Evolutionary conservation across 1,140 invertebrate species (phyloP), one percentile per base, ranked within the genome.

Genomic region (Drosophila tropicalis): DNA sequence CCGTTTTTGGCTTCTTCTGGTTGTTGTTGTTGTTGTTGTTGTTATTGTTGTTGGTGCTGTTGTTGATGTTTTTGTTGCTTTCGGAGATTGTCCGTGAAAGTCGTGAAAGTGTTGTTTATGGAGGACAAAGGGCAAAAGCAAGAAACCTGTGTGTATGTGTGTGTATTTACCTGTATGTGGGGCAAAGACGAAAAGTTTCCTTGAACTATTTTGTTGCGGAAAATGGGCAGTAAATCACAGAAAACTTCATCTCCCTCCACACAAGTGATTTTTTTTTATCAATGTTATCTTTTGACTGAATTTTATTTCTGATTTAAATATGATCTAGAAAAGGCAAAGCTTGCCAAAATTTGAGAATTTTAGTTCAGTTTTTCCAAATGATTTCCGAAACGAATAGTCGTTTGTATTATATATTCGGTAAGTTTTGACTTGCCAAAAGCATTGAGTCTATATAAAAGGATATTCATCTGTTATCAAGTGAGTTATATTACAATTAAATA

Each of bases 91-190:
- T 62, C 70, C 70, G 51, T 68, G 70, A 67, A 71, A 61, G 64
- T 67, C 79, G 70, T 78, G 75, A 83, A 81, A 81, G 71, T 83
- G 75, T 78, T 83, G 75, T 83, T 83, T 83, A 78, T 83, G 34
- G 25, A 44, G 47, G 17, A 41, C 60, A 77, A 54, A 51, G 64
- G 64, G 56, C 62, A 67, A 63, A 19, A 62, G 60, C 60, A 69
- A 63, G 56, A 63, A 80, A 58, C 44, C 44, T 70, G 70, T 74
- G 70, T 71, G 62, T 67, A 47, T 29, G 56, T 54, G 57, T 6
- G 25, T 51, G 34, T 62, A 57, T 47, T 65, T 32, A 36, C 32
- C 55, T 29, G 25, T 60, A n/a, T 29, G 7, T 51, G 44, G 17
- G 44, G 44, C 44, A 51, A 22, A 51, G 44, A 51, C 17, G 19